Base-by-base conservation (phyloP, 2,113 vertebrate species). In the Fulica atra region DNA sequence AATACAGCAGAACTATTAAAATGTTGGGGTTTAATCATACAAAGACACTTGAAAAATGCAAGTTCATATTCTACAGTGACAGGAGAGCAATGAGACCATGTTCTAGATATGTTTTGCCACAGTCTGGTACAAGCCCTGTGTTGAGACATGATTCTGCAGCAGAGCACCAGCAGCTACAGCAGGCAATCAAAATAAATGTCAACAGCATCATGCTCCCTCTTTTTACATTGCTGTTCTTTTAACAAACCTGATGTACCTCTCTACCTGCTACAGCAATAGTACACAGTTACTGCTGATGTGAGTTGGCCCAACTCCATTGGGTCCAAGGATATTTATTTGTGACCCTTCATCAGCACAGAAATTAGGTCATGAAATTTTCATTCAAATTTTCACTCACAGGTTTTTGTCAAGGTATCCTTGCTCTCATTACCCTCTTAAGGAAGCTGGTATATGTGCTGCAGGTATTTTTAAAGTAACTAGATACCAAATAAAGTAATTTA, bases 231-330 rank as follows among this genome's bases (percentile, higher is more conserved):
- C 15, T 69, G 17, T 24, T 48, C 12, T 65, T 82, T 46, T 46
- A 89, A 72, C 6, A 76, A 63, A 51, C 11, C 18, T 15, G 11
- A 44, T 0, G 0, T 29, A 13, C 18, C 10, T 28, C 38, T 20
- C 33, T 68, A 8, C 10, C 24, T 53, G 18, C 65, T 36, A 18
- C 13, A 59, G 17, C 13, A 64, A 48, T 9, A 3, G 15, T 14
- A 40, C 9, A 7, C 59, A 77, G 21, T 35, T 90, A 56, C 31
- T 76, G 16, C 35, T 82, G 40, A 10, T 64, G 18, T 31, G 53
- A 69, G 4, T 3, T 54, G 40, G 6, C 9, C 38, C 54, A 78
- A 0, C 5, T 40, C 18, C 15, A 3, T 13, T 44, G 3, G 9
- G 76, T 82, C 50, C 50, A 73, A 29, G 21, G 2, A 29, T 35